Conservation (phyloP, 2,797 vertebrate species). For the Neosilurus hyrtlii region DNA sequence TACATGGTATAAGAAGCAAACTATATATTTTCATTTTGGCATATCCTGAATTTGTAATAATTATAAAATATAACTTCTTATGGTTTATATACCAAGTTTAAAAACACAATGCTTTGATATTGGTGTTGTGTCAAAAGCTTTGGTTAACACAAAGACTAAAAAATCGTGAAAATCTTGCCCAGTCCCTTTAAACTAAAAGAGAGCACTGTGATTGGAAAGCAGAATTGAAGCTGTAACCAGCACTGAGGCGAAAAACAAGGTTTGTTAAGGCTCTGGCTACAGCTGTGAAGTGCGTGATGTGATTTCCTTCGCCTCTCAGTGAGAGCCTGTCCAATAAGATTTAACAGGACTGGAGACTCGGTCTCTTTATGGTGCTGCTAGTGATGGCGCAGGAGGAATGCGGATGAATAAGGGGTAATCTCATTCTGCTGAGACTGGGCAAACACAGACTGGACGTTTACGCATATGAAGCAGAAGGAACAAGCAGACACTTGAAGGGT, state of each 20-base stretch:
- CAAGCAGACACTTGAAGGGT: background rate
- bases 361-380: constrained; percentile 33
- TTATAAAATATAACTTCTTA: background rate
- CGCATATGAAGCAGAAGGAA: constrained; percentile 5
- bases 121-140: background rate
- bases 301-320: constrained; percentile 33
- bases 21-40: background rate
- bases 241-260: constrained; percentile 12
- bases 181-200: background rate
- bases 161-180: background rate
- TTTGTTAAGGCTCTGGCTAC: constrained; percentile 29
- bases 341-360: constrained; percentile 42
- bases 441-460: constrained; percentile 34
- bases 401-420: constrained; percentile 31
- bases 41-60: background rate
- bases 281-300: constrained; percentile 34
- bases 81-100: background rate
- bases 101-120: background rate
- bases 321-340: constrained; percentile 42
- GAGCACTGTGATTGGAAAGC: background rate
- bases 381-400: constrained; percentile 32
- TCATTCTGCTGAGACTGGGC: constrained; percentile 6
- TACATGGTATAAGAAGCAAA: background rate
- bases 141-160: background rate
- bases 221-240: constrained; percentile 11